phyloP scores from a whole-genome alignment of 2,888 invertebrate genomes.

The Carpatolechia fugitivella region DNA sequence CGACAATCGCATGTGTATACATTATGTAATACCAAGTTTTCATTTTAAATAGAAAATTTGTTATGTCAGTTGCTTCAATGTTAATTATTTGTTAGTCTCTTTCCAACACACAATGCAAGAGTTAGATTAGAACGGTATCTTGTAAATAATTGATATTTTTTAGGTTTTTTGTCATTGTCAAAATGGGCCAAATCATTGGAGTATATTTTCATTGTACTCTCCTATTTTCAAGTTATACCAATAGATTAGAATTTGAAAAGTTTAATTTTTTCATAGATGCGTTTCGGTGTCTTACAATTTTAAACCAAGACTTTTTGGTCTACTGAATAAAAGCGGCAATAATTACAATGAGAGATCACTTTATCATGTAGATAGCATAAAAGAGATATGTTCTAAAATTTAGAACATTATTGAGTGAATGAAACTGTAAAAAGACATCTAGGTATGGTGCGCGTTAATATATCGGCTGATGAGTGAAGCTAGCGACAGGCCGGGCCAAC shows the following conservation, averaged over 20 bases:
- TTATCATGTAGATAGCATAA: constrained; percentile 32
- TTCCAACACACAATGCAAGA: not conserved
- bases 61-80: constrained; percentile 1
- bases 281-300: constrained; percentile 39
- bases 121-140: not conserved
- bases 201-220: not conserved
- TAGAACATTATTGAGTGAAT: constrained; percentile 51
- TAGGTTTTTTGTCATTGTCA: too few relatives aligned
- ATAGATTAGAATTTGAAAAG: constrained; percentile 41
- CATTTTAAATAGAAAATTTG: too few relatives aligned
- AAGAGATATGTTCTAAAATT: constrained; percentile 62
- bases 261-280: constrained; percentile 41
- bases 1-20: too few relatives aligned
- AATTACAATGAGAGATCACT: constrained; percentile 3
- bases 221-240: constrained; percentile 33
- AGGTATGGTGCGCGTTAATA: constrained; percentile 47
- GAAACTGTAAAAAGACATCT: constrained; percentile 42
- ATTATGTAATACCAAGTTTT: too few relatives aligned
- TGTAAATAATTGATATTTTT: too few relatives aligned
- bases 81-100: not conserved
- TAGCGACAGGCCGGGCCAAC: too few relatives aligned
- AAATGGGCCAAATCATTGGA: constrained; percentile 7
- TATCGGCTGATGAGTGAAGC: too few relatives aligned
- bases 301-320: constrained; percentile 12
- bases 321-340: constrained; percentile 17